Evolutionary conservation across 1,140 invertebrate genomes (phyloP).

Genomic region (Prorops nasuta): DNA sequence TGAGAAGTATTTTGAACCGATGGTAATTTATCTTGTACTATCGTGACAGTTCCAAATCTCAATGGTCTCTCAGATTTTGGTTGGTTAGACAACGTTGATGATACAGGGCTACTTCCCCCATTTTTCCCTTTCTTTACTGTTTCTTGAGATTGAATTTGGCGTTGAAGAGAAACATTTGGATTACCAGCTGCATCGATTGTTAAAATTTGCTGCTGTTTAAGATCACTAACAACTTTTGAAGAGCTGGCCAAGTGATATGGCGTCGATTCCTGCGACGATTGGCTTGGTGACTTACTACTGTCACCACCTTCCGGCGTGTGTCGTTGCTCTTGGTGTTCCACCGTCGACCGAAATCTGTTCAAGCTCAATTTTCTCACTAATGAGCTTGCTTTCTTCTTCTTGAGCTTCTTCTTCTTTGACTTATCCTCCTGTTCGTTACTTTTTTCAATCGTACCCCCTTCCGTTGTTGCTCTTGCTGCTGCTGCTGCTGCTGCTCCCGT

Average conservation of each 20-base stretch:
- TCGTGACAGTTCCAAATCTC: slow-evolving; percentile 42
- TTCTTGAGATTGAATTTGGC: slow-evolving; percentile 11
- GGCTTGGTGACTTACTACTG: slow-evolving; percentile 42
- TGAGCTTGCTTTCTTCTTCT: slow-evolving; percentile 33
- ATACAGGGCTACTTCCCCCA: slow-evolving; percentile 28
- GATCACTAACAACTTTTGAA: slow-evolving; percentile 12
- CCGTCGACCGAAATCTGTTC: slow-evolving; percentile 42
- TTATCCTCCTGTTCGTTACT: too few relatives aligned
- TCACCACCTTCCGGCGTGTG: slow-evolving; percentile 46
- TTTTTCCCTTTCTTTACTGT: too few relatives aligned
- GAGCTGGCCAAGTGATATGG: slow-evolving; percentile 32
- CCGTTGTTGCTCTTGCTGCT: slow-evolving; percentile 8
- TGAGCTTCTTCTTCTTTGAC: slow-evolving; percentile 39
- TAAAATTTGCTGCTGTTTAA: too few relatives aligned
- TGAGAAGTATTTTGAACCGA: too few relatives aligned
- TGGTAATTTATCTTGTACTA: slow-evolving; percentile 41
- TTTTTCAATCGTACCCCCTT: slow-evolving; percentile 15
- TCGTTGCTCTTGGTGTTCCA: slow-evolving; percentile 37
- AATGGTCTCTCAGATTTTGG: slow-evolving; percentile 41
- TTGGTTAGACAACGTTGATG: too few relatives aligned
- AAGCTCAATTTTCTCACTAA: slow-evolving; percentile 45
- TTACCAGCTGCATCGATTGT: too few relatives aligned
- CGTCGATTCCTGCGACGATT: slow-evolving; percentile 47
- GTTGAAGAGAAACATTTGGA: too few relatives aligned
- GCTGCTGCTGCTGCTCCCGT: slow-evolving; percentile 14